phyloP scores from a whole-genome alignment of 2,888 invertebrate genomes.

The Agrenia bidenticulata region DNA sequence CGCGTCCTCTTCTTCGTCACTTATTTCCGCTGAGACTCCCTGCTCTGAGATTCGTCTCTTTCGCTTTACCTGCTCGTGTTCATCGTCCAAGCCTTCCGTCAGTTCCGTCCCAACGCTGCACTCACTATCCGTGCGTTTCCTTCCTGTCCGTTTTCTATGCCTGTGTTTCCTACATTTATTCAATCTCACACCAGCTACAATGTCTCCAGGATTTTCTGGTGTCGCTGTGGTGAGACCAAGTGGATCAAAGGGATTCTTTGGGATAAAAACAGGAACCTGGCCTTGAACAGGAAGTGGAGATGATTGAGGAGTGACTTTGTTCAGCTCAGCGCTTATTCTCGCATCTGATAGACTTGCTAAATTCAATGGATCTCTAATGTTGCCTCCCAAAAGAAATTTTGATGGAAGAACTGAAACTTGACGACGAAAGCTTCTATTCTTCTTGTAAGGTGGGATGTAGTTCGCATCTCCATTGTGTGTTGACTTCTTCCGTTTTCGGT shows the following conservation, averaged over 20 bases:
- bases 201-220: conserved; percentile 31
- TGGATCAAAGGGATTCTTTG: conserved; percentile 89
- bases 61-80: background rate
- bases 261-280: conserved; percentile 86
- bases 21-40: conserved; percentile 21
- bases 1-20: conserved; percentile 19
- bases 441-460: conserved; percentile 72
- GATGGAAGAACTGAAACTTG: conserved; percentile 72
- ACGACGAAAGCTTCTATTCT: conserved; percentile 60
- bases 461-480: conserved; percentile 70
- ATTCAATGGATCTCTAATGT: conserved; percentile 92
- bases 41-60: conserved; percentile 2
- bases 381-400: conserved; percentile 90
- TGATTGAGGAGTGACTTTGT: conserved; percentile 87
- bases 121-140: conserved; percentile 49
- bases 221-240: conserved; percentile 65
- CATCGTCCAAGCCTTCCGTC: background rate
- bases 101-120: conserved; percentile 40
- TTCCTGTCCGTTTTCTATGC: conserved; percentile 43
- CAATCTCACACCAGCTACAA: conserved; percentile 34
- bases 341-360: conserved; percentile 75
- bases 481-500: conserved; percentile 63
- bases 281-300: conserved; percentile 86
- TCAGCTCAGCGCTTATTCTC: conserved; percentile 65
- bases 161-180: conserved; percentile 41